These are phyloP conservation scores for Glyphotaelius pellucidus DNA, from an alignment of 2,888 invertebrate species.

Conservation along the genomic window DNA sequence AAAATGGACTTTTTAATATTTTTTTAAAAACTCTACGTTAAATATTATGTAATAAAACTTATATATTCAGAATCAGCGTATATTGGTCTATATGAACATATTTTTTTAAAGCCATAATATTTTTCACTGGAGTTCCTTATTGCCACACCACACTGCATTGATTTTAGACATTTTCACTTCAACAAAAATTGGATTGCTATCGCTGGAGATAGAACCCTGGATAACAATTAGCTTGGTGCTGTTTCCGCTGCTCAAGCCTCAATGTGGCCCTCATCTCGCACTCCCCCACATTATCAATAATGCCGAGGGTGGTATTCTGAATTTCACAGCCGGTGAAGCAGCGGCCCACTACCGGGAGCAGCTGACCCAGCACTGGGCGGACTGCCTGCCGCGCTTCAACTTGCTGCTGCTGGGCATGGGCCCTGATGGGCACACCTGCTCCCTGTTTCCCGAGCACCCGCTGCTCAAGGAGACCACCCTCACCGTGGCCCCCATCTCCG, in stretches of 20 bases:
- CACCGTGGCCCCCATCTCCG: conserved; percentile 89
- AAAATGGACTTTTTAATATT: too few relatives aligned
- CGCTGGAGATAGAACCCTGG: too few relatives aligned
- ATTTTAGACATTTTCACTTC: not conserved
- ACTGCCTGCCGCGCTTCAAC: conserved; percentile 86
- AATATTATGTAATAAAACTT: too few relatives aligned
- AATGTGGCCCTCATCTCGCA: conserved; percentile 92
- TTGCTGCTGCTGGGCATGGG: conserved; percentile 96
- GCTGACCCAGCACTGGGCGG: conserved; percentile 80
- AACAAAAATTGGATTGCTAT: too few relatives aligned
- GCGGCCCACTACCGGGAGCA: conserved; percentile 86
- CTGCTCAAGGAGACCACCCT: conserved; percentile 80
- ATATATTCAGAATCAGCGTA: too few relatives aligned
- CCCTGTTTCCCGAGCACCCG: conserved; percentile 92
- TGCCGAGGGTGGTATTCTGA: conserved; percentile 83
- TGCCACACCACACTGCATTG: too few relatives aligned
- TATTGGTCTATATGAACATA: too few relatives aligned
- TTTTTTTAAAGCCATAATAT: too few relatives aligned
- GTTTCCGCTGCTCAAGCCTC: conserved; percentile 76
- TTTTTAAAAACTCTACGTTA: too few relatives aligned
- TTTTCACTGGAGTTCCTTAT: too few relatives aligned
- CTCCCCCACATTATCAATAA: conserved; percentile 97
- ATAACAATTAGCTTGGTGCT: too few relatives aligned
- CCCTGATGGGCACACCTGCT: conserved; percentile 99
- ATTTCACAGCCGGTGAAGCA: conserved; percentile 83